A percentile compares a stretch with the other conserved stretches of the same genome.
Evolutionary conservation across 1,140 invertebrate species (phyloP).

Genomic region (Andrena cerasifolii): DNA sequence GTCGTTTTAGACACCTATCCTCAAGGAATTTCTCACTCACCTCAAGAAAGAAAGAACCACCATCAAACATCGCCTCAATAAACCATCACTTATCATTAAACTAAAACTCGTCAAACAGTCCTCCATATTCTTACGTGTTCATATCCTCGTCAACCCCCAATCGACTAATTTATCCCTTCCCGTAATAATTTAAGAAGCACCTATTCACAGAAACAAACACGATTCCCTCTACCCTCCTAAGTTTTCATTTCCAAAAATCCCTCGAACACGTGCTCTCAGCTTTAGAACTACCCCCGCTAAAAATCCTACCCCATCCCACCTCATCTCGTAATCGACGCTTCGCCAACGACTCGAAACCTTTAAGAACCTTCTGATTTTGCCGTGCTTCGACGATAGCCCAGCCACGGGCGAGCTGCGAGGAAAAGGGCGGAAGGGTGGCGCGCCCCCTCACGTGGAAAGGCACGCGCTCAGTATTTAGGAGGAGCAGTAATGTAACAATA

Average conservation of each 20-base stretch:
- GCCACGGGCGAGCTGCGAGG: neutral
- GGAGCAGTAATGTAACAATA: slow-evolving; percentile 61
- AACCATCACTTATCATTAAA: neutral
- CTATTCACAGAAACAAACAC: too few species aligned
- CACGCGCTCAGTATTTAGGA: slow-evolving; percentile 63
- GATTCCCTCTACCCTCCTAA: neutral
- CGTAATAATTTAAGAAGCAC: neutral
- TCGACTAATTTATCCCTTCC: neutral
- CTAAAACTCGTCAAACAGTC: neutral
- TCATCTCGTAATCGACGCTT: neutral
- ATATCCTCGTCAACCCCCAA: neutral
- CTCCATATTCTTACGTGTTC: too few species aligned
- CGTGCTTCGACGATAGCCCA: neutral
- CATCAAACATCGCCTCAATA: neutral
- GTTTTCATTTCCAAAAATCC: neutral
- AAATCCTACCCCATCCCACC: neutral
- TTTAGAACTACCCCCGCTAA: too few species aligned
- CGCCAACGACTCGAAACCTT: neutral
- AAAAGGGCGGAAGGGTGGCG: neutral
- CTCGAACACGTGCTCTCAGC: neutral
- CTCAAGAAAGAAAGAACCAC: neutral
- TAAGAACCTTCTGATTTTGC: neutral
- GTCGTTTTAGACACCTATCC: too few species aligned
- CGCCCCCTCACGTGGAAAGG: slow-evolving; percentile 39
- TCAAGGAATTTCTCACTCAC: too few species aligned